Base-by-base conservation (phyloP, 1,140 invertebrate species). In the Leptinotarsa lineolata region DNA sequence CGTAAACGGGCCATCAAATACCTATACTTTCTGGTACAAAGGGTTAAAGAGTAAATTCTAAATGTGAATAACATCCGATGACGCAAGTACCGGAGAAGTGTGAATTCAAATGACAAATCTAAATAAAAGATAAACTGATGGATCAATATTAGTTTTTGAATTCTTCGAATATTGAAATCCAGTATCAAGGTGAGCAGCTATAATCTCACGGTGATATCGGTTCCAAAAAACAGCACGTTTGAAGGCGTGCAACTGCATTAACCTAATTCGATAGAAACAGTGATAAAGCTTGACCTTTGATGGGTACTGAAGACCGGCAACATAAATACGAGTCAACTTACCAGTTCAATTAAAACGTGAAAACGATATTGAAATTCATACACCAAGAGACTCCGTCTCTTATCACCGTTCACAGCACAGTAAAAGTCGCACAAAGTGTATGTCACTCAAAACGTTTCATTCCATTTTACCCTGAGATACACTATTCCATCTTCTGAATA, bases 381-480 rank as follows among this genome's bases (percentile, higher is more conserved):
- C 48, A 54, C 48, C 48, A 16, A 18, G 48, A 54, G 48, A 54
- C 48, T 54, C 48, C 48, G 48, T 54, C 48, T 54, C 15, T 54
- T 54, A 54, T n/a, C 48, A 54, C 48, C n/a, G 48, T 54, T 18
- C 48, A 54, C 48, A 54, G 48, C n/a, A 54, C 48, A 54, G 12
- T 54, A 18, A 39, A 39, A 39, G 30, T 39, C 30, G 30, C 30
- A 39, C 30, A 39, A 54, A 54, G 48, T 54, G 13, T 54, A 54
- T 54, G 48, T 54, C 48, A 54, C 48, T 16, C 4, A 54, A 54
- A 15, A 54, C 16, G 48, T 54, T 54, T 54, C 6, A 54, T 54
- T 54, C 48, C 48, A 54, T 54, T 54, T 54, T 3, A 54, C 48
- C 15, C 48, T 16, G n/a, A 54, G 48, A 18, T 15, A 18, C 48